Percentiles rank a stretch among this genome's conserved stretches.
phyloP scores from a whole-genome alignment of 2,888 invertebrate genomes.

The Bombylius major region DNA sequence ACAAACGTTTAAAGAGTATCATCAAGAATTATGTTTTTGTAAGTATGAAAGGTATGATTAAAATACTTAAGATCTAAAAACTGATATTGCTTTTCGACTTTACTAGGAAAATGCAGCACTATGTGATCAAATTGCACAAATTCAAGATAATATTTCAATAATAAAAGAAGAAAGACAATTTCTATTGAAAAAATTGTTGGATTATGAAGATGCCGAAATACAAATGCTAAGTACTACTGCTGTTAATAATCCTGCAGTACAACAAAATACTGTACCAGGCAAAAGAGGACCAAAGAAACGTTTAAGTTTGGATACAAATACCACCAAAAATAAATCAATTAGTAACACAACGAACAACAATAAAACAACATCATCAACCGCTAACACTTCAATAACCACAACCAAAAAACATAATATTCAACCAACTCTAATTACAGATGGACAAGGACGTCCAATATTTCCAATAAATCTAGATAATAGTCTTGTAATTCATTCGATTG shows the following conservation, averaged over 20 bases:
- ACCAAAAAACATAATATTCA: slow-evolving; percentile 23
- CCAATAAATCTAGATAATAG: slow-evolving; percentile 52
- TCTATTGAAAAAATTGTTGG: slow-evolving; percentile 61
- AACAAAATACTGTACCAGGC: slow-evolving; percentile 15
- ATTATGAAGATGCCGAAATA: slow-evolving; percentile 43
- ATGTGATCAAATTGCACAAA: slow-evolving; percentile 76
- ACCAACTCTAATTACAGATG: slow-evolving; percentile 9
- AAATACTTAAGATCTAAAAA: not conserved
- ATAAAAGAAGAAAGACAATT: slow-evolving; percentile 75
- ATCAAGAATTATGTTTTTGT: slow-evolving; percentile 55
- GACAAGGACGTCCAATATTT: slow-evolving; percentile 54
- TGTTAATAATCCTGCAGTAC: not conserved
- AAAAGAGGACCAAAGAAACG: slow-evolving; percentile 27
- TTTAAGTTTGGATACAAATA: slow-evolving; percentile 15
- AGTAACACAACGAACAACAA: slow-evolving; percentile 11
- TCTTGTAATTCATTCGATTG: slow-evolving; percentile 50
- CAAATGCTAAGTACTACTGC: not conserved
- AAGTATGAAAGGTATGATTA: slow-evolving; percentile 28
- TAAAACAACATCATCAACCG: slow-evolving; percentile 32
- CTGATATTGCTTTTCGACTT: slow-evolving; percentile 6
- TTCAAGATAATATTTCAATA: slow-evolving; percentile 67
- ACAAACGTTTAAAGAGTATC: slow-evolving; percentile 46
- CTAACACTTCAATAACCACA: not conserved
- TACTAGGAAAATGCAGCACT: slow-evolving; percentile 68
- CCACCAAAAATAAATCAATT: slow-evolving; percentile 4